phyloP scores from a whole-genome alignment of 1,140 invertebrate species.

The Cydia strobilella region DNA sequence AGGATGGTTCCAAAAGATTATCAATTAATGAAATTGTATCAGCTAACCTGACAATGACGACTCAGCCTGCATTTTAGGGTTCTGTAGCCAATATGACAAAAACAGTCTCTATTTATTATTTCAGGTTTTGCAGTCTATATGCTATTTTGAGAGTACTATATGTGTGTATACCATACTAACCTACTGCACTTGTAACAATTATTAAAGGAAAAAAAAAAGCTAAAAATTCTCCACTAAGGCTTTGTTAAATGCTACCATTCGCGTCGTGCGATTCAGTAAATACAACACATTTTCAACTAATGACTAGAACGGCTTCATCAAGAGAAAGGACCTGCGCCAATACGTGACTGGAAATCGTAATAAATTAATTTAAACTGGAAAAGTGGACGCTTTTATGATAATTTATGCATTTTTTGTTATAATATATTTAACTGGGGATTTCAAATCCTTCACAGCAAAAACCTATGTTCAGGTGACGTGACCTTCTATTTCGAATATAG shows the following conservation, averaged over 20 bases:
- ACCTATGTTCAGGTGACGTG: too few relatives aligned
- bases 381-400: slow-evolving; percentile 34
- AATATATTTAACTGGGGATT: not conserved
- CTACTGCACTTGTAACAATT: not conserved
- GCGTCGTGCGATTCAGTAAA: slow-evolving; percentile 30
- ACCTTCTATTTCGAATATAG: not conserved
- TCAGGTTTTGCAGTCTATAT: too few relatives aligned
- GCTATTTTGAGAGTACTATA: too few relatives aligned
- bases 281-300: slow-evolving; percentile 42
- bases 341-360: slow-evolving; percentile 56
- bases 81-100: too few relatives aligned
- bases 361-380: slow-evolving; percentile 44
- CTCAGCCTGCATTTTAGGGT: too few relatives aligned
- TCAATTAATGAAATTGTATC: too few relatives aligned
- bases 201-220: not conserved
- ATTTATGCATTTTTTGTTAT: slow-evolving; percentile 39
- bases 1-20: too few relatives aligned
- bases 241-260: not conserved
- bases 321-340: slow-evolving; percentile 46
- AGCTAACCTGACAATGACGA: too few relatives aligned
- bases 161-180: too few relatives aligned
- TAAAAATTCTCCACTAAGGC: not conserved
- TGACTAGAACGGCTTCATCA: slow-evolving; percentile 67
- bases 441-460: too few relatives aligned
- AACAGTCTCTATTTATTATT: too few relatives aligned